A percentile compares a stretch with the other conserved stretches of the same genome.
phyloP scores from a whole-genome alignment of 1,140 invertebrate species.

The Drosophila arizonae region DNA sequence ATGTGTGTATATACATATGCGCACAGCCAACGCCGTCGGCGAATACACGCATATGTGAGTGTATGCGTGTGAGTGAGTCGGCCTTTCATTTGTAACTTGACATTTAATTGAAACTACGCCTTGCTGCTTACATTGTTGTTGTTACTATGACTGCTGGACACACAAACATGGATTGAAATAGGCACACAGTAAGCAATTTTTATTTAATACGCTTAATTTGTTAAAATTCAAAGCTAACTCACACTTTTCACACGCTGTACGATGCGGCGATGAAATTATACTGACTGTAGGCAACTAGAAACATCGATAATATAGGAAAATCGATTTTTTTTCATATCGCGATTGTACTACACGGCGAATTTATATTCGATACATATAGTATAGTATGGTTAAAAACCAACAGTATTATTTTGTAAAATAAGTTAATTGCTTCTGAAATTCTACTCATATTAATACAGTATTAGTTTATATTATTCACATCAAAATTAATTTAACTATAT shows the following conservation, averaged over 20 bases:
- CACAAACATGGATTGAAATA: slow-evolving; percentile 14
- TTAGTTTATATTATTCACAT: background rate
- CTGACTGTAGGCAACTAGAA: slow-evolving; percentile 23
- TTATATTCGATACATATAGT: background rate
- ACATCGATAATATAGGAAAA: background rate
- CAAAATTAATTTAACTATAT: too few species aligned
- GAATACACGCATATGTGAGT: slow-evolving; percentile 31
- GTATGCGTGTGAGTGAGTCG: slow-evolving; percentile 44
- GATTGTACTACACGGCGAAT: background rate
- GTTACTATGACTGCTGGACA: background rate
- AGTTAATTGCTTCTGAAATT: too few species aligned
- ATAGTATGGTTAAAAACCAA: background rate
- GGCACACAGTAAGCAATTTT: slow-evolving; percentile 12
- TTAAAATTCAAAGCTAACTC: slow-evolving; percentile 45
- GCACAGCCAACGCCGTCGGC: slow-evolving; percentile 63
- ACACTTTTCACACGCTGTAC: slow-evolving; percentile 60
- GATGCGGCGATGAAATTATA: slow-evolving; percentile 55
- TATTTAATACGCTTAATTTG: slow-evolving; percentile 23
- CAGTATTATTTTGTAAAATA: too few species aligned
- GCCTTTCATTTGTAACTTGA: slow-evolving; percentile 29
- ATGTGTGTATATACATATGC: slow-evolving; percentile 22
- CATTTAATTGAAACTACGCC: slow-evolving; percentile 18
- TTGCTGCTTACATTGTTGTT: background rate
- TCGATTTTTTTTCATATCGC: slow-evolving; percentile 9
- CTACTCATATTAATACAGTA: background rate